Percentiles rank a stretch among this genome's conserved stretches.
Conservation (phyloP, 2,888 invertebrate species). For the Brassicogethes aeneus region DNA sequence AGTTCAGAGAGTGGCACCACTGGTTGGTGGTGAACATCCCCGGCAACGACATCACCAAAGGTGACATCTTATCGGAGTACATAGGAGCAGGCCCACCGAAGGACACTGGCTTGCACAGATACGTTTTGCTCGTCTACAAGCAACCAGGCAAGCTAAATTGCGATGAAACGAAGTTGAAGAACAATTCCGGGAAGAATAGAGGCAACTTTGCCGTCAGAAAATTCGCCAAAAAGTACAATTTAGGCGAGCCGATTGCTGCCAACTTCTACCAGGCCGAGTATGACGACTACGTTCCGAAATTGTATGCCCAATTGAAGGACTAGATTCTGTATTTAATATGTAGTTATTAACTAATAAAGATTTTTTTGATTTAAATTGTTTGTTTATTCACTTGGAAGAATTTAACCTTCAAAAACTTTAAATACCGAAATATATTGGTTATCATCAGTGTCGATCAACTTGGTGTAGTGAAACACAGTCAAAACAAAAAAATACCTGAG, state of each 20-base stretch:
- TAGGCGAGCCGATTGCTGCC: constrained; percentile 80
- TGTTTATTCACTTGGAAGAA: too few relatives aligned
- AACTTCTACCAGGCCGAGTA: constrained; percentile 82
- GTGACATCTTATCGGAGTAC: constrained; percentile 59
- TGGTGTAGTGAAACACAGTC: too few relatives aligned
- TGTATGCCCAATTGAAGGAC: constrained; percentile 33
- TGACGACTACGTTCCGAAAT: constrained; percentile 74
- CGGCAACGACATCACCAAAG: constrained; percentile 48
- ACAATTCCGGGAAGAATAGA: constrained; percentile 43
- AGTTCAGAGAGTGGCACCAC: constrained; percentile 67
- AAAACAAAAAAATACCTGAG: too few relatives aligned
- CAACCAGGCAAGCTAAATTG: constrained; percentile 29
- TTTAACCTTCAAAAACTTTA: too few relatives aligned
- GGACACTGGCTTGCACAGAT: constrained; percentile 64
- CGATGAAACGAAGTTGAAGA: constrained; percentile 25
- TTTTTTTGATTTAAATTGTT: too few relatives aligned
- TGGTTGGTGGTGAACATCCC: constrained; percentile 71
- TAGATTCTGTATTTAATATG: too few relatives aligned
- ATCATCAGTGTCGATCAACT: too few relatives aligned
- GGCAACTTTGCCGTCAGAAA: constrained; percentile 57
- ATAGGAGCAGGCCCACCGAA: constrained; percentile 60
- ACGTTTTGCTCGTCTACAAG: constrained; percentile 51
- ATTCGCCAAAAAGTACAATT: constrained; percentile 71
- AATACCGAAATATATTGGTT: too few relatives aligned
- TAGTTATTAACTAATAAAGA: too few relatives aligned